Conservation (phyloP, 1,140 invertebrate genomes). For the Heliconius melpomene region DNA sequence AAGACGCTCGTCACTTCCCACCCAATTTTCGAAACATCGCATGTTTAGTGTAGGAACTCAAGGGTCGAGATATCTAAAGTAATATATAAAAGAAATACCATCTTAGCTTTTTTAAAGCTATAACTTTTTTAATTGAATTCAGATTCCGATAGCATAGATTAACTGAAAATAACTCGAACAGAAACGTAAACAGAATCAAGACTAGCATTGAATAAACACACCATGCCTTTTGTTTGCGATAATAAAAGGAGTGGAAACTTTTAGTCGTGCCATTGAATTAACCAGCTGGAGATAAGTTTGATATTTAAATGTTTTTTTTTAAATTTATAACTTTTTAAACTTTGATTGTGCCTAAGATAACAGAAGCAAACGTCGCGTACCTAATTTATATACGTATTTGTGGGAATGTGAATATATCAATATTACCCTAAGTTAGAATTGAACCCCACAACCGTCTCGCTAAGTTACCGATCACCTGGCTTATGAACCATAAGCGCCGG, state of each 20-base stretch:
- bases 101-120: background rate
- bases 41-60: too few species aligned
- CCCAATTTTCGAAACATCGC: too few species aligned
- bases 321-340: background rate
- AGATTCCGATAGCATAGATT: background rate
- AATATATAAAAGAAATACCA: too few species aligned
- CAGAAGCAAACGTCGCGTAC: too few species aligned
- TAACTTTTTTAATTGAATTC: background rate
- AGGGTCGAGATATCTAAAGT: too few species aligned
- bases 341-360: background rate
- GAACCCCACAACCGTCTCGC: too few species aligned
- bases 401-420: too few species aligned
- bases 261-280: conserved; percentile 12
- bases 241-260: conserved; percentile 11
- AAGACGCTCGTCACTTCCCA: too few species aligned
- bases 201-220: conserved; percentile 6
- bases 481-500: background rate
- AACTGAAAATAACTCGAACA: background rate
- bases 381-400: too few species aligned
- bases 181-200: background rate
- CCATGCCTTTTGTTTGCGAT: conserved; percentile 8
- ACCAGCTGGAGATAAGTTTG: background rate
- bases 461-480: too few species aligned
- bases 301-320: background rate
- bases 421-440: too few species aligned